phyloP scores from a whole-genome alignment of 2,888 invertebrate species.

The Anoplius nigerrimus region DNA sequence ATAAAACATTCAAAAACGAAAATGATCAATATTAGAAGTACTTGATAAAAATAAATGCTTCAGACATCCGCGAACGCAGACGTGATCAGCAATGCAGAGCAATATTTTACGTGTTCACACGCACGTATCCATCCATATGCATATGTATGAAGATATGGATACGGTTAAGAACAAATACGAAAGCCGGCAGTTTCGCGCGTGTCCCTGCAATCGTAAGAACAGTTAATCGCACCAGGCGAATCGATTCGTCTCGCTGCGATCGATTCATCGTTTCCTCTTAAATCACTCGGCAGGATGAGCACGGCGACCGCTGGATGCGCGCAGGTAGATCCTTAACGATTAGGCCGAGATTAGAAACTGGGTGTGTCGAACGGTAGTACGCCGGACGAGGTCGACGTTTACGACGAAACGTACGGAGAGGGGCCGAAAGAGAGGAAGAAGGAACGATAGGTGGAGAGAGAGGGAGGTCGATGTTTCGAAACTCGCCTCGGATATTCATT shows the following conservation, averaged over 20 bases:
- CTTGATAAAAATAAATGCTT: no score
- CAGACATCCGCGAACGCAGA: no score
- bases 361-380: conserved; percentile 55
- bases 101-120: no score
- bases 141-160: no score
- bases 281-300: conserved; percentile 37
- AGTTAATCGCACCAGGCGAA: conserved; percentile 35
- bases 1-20: no score
- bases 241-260: conserved; percentile 44
- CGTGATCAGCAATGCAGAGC: no score
- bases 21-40: no score
- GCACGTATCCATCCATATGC: no score
- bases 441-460: no score
- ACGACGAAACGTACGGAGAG: no score
- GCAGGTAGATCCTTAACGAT: conserved; percentile 41
- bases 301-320: conserved; percentile 7
- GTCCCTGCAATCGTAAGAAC: conserved; percentile 14
- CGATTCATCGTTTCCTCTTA: conserved; percentile 45
- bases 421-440: no score
- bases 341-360: conserved; percentile 56
- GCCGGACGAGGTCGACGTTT: conserved; percentile 24
- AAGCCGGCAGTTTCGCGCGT: background rate
- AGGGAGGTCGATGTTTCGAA: conserved; percentile 29
- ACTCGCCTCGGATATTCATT: conserved; percentile 7
- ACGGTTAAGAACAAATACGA: no score